Base-by-base conservation (phyloP, 37 sponge, comb jelly and placozoan species). In the Beroe ovata region DNA sequence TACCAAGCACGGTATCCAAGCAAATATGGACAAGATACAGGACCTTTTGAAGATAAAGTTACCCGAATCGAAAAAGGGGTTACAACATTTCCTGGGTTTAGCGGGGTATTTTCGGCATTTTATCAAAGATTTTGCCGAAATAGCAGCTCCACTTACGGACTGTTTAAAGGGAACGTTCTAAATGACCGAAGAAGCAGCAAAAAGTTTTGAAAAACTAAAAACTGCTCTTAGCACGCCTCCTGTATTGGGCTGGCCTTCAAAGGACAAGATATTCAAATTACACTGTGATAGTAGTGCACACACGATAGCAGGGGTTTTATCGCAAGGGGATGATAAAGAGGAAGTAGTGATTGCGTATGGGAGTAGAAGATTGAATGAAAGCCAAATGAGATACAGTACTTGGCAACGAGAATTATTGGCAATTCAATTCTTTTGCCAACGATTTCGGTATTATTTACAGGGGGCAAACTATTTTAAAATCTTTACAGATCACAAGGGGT, bases 1-100 rank as follows among this genome's bases (percentile, higher is more conserved):
- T 23, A 22, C 41, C 8, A 25, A 77, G 41, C 3, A 77, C 0
- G 84, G 84, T 0, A 11, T 77, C 3, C n/a, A 8, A 6, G 84
- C 84, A n/a, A 40, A 77, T 42, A 39, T 42, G 54, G 35, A 66
- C 69, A 77, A 40, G 41, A 40, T 77, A 40, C n/a, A 40, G 8
- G 84, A 77, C 28, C 22, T 77, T 28, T 14, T 77, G 16, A 35
- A n/a, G 16, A 40, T 77, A 54, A 16, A 39, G 33, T 1, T 26
- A 33, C 84, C 84, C 2, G 41, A 77, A 41, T 28, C 84, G 41
- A 77, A 40, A 54, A 77, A 77, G 54, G 47, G 41, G 6, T 1
- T 77, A 4, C 84, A 77, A 40, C 21, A 23, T n/a, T 39, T 77
- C 21, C 28, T 77, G 11, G 84, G 84, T 42, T 77, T 41, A 36